phyloP scores from a whole-genome alignment of 2,888 invertebrate species.

The Acanthopleura granulata region DNA sequence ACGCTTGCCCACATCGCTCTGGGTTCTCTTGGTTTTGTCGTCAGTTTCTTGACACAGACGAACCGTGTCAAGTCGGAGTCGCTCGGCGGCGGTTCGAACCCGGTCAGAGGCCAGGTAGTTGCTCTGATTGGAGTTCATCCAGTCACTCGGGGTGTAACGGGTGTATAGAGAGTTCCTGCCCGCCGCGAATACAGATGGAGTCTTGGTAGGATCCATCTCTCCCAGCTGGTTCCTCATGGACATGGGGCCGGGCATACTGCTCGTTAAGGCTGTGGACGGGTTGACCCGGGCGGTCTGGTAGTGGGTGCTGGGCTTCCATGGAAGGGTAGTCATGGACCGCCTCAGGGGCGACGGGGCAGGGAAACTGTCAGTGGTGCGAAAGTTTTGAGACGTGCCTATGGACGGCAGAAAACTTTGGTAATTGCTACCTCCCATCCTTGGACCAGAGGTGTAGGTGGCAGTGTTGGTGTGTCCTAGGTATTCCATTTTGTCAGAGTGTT shows the following conservation, averaged over 20 bases:
- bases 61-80: constrained; percentile 66
- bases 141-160: constrained; percentile 88
- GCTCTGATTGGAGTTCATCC: constrained; percentile 85
- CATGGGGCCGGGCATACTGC: constrained; percentile 64
- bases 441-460: constrained; percentile 69
- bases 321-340: constrained; percentile 68
- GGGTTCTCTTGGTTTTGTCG: constrained; percentile 68
- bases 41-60: constrained; percentile 70
- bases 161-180: constrained; percentile 78
- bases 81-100: constrained; percentile 78
- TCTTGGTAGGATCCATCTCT: constrained; percentile 66
- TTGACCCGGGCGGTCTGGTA: constrained; percentile 66
- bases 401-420: constrained; percentile 74
- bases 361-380: constrained; percentile 64
- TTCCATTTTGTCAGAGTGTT: constrained; percentile 53
- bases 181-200: constrained; percentile 69
- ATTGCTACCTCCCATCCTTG: constrained; percentile 53
- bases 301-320: constrained; percentile 69
- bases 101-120: constrained; percentile 89
- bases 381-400: constrained; percentile 79
- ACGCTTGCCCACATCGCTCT: constrained; percentile 85
- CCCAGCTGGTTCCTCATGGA: constrained; percentile 61
- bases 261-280: constrained; percentile 56
- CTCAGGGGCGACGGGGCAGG: constrained; percentile 68
- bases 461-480: constrained; percentile 69